phyloP scores from a whole-genome alignment of 2,113 vertebrate genomes.

The Indri indri region DNA sequence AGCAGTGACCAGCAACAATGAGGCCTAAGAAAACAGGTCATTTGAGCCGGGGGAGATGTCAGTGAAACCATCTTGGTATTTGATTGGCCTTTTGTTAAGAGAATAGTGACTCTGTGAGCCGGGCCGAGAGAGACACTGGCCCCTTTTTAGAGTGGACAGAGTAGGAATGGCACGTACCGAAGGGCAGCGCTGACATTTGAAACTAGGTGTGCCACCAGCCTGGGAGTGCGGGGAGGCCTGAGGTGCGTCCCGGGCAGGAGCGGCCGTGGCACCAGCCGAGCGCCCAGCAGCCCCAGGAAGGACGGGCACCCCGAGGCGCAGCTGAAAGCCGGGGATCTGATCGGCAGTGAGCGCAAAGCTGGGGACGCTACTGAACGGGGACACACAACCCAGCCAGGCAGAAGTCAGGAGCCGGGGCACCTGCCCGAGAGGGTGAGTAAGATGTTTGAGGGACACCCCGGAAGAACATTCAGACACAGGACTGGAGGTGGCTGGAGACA shows the following conservation, averaged over 20 bases:
- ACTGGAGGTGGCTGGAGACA: neutral
- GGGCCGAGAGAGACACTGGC: constrained; percentile 54
- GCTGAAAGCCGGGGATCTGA: neutral
- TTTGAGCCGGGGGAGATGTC: constrained; percentile 54
- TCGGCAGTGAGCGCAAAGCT: neutral
- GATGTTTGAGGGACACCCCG: neutral
- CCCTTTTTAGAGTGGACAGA: constrained; percentile 47
- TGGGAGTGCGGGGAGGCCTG: neutral
- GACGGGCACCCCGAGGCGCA: neutral
- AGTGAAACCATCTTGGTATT: constrained; percentile 58
- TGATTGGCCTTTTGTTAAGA: constrained; percentile 69
- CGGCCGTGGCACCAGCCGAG: rapidly evolving
- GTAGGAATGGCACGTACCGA: neutral
- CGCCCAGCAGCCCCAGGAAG: neutral
- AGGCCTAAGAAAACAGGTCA: constrained; percentile 73
- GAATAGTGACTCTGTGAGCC: constrained; percentile 64
- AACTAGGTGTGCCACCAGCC: constrained; percentile 16
- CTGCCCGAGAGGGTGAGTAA: neutral
- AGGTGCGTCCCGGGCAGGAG: neutral
- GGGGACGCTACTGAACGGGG: rapidly evolving
- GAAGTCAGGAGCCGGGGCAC: neutral
- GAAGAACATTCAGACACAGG: rapidly evolving
- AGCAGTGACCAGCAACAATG: constrained; percentile 57
- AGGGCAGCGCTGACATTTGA: constrained; percentile 13
- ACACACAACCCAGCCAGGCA: neutral